Percentiles rank a stretch among this genome's conserved stretches.
phyloP scores from a whole-genome alignment of 2,113 vertebrate species.

The cat (Felis catus) region F.catus_Fca126_mat1.0 CM031421.1:25817001-25817500 shows the following conservation, averaged over 20 bases:
- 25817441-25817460: background rate
- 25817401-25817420: rapidly evolving
- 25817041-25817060: background rate
- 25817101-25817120: background rate
- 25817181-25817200: background rate
- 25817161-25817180: background rate
- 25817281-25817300: rapidly evolving
- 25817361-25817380: slow-evolving; percentile 62
- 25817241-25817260: background rate
- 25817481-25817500: background rate
- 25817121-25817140: background rate
- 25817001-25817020: background rate
- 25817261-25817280: background rate
- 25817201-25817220: background rate
- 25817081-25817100: background rate
- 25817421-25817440: background rate
- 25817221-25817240: background rate
- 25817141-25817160: background rate
- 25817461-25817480: background rate
- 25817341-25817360: slow-evolving; percentile 7
- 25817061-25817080: background rate
- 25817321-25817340: rapidly evolving
- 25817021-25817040: background rate
- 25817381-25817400: background rate
- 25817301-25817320: background rate